Conservation (phyloP, 2,113 vertebrate species). For the Elephantulus edwardii region DNA sequence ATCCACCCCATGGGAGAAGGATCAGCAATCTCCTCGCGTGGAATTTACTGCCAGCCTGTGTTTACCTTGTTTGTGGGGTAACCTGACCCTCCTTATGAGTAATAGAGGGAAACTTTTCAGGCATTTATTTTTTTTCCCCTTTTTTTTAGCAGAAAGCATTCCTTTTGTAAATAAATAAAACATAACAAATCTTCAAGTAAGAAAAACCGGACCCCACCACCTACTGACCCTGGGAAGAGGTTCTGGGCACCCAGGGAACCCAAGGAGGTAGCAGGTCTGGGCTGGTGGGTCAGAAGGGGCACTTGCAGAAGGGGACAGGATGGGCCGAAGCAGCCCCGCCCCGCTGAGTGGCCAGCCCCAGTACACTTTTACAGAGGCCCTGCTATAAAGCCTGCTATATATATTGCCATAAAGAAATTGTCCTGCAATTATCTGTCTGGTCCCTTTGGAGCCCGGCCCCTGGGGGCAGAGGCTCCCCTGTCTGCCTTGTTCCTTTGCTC, state of each 20-base stretch:
- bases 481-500: too few species aligned
- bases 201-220: neutral
- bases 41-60: too few species aligned
- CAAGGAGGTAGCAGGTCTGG: neutral
- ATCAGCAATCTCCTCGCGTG: too few species aligned
- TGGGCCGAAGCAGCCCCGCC: neutral
- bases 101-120: neutral
- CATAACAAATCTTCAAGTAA: neutral
- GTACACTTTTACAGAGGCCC: too few species aligned
- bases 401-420: too few species aligned
- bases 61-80: neutral
- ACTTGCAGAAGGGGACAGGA: neutral
- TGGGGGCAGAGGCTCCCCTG: too few species aligned
- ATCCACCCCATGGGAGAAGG: too few species aligned
- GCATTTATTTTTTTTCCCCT: neutral
- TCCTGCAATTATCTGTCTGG: neutral
- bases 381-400: neutral
- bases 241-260: neutral
- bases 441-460: neutral
- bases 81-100: neutral
- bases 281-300: neutral
- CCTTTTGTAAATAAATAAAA: constrained; percentile 30
- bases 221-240: neutral
- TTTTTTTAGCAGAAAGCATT: neutral
- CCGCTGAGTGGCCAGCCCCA: accelerated